These are phyloP conservation scores for Sclerodermus sp. DNA, from an alignment of 2,888 invertebrate genomes.

Conservation along the genomic window DNA sequence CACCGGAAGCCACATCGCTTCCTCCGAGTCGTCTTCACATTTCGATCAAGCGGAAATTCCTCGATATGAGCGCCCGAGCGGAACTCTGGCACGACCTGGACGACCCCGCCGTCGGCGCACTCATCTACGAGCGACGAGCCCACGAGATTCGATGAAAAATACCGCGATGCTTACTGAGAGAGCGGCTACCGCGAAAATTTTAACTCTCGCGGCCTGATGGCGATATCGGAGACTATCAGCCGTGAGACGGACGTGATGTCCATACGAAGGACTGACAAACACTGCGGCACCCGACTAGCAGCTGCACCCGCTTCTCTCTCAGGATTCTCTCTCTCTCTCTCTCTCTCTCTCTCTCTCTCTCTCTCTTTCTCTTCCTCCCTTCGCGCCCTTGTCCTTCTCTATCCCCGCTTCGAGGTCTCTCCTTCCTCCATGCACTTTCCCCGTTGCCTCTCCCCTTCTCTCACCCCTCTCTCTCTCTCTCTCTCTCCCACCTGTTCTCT, in stretches of 20 bases:
- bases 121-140: conserved; percentile 26
- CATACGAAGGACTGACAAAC: conserved; percentile 48
- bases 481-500: conserved; percentile 5
- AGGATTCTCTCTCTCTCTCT: conserved; percentile 19
- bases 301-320: conserved; percentile 28
- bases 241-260: conserved; percentile 35
- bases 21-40: conserved; percentile 29
- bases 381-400: not conserved
- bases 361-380: not conserved
- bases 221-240: conserved; percentile 29
- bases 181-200: conserved; percentile 22
- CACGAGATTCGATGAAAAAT: conserved; percentile 7
- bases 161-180: conserved; percentile 2
- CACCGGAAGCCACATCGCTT: conserved; percentile 48
- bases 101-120: conserved; percentile 8
- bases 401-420: not conserved
- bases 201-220: conserved; percentile 20
- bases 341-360: conserved; percentile 14
- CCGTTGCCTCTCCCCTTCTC: conserved; percentile 6
- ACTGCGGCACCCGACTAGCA: conserved; percentile 42
- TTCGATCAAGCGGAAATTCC: conserved; percentile 11
- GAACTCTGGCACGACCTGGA: not conserved
- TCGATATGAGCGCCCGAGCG: no score
- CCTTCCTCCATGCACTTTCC: not conserved
- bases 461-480: conserved; percentile 3